Evolutionary conservation across 2,113 vertebrate genomes (phyloP).

Genomic region (Marcusenius ussheri): DNA sequence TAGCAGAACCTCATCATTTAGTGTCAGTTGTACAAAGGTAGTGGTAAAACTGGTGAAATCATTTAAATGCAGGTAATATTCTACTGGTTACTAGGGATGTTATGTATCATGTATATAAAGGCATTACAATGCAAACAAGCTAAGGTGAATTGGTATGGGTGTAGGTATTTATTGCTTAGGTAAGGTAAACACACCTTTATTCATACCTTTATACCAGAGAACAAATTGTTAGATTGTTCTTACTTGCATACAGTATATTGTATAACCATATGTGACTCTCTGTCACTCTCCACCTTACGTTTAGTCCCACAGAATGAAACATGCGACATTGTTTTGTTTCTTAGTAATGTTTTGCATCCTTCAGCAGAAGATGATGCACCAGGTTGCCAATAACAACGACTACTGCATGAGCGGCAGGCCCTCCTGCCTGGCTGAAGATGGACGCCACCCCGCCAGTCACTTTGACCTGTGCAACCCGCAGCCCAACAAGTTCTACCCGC

Average conservation of each 20-base stretch:
- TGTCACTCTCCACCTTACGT: not conserved
- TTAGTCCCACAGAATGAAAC: not conserved
- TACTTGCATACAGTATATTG: not conserved
- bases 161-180: not conserved
- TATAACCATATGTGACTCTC: not conserved
- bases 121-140: not conserved
- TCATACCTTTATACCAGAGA: not conserved
- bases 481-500: constrained; percentile 80
- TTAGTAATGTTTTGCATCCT: constrained; percentile 35
- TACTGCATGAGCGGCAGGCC: constrained; percentile 86
- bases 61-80: not conserved
- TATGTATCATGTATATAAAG: not conserved
- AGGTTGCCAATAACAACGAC: constrained; percentile 76
- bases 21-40: not conserved
- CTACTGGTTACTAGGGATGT: not conserved
- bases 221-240: not conserved
- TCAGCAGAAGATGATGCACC: constrained; percentile 91
- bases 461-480: constrained; percentile 85
- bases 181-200: not conserved
- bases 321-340: not conserved
- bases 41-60: not conserved
- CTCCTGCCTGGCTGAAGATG: constrained; percentile 83
- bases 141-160: not conserved
- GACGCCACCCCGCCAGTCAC: constrained; percentile 73
- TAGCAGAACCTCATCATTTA: not conserved